A percentile compares a stretch with the other conserved stretches of the same genome.
Evolutionary conservation across 2,888 invertebrate species (phyloP).

Genomic region (Melolontha melolontha): DNA sequence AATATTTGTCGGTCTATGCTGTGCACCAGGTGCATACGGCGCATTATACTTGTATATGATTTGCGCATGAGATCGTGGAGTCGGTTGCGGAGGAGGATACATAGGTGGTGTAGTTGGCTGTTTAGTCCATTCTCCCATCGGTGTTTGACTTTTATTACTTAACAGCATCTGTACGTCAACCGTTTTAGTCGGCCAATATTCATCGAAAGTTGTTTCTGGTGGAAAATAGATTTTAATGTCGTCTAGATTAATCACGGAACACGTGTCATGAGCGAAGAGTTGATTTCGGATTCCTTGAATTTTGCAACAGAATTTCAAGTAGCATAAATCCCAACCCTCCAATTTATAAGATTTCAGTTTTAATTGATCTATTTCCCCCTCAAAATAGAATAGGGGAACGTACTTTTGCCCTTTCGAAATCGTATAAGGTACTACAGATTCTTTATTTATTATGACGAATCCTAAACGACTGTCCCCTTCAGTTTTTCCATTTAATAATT

Average conservation of each 20-base stretch:
- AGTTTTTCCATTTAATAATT: slow-evolving; percentile 75
- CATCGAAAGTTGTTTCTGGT: slow-evolving; percentile 73
- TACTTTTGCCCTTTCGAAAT: slow-evolving; percentile 81
- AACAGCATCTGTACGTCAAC: slow-evolving; percentile 79
- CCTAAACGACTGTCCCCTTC: slow-evolving; percentile 81
- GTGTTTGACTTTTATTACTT: slow-evolving; percentile 70
- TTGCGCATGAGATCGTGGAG: slow-evolving; percentile 5
- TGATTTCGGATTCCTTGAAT: slow-evolving; percentile 89
- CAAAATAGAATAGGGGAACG: slow-evolving; percentile 87
- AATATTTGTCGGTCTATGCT: slow-evolving; percentile 15
- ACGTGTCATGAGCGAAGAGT: slow-evolving; percentile 86
- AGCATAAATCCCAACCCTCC: slow-evolving; percentile 82
- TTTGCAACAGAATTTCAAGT: slow-evolving; percentile 86
- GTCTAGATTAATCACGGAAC: slow-evolving; percentile 84
- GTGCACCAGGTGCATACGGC: slow-evolving; percentile 17
- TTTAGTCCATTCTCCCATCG: slow-evolving; percentile 76
- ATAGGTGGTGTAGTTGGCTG: slow-evolving; percentile 77
- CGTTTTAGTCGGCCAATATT: slow-evolving; percentile 80
- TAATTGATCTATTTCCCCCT: slow-evolving; percentile 85
- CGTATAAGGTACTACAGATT: slow-evolving; percentile 76
- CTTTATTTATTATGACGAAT: slow-evolving; percentile 87
- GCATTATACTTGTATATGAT: slow-evolving; percentile 30
- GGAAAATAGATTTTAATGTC: slow-evolving; percentile 85
- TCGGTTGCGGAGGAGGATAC: slow-evolving; percentile 26
- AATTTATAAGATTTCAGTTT: slow-evolving; percentile 66